phyloP scores from a whole-genome alignment of 2,888 invertebrate genomes.

The Sinopyrophorus schimmeli region DNA sequence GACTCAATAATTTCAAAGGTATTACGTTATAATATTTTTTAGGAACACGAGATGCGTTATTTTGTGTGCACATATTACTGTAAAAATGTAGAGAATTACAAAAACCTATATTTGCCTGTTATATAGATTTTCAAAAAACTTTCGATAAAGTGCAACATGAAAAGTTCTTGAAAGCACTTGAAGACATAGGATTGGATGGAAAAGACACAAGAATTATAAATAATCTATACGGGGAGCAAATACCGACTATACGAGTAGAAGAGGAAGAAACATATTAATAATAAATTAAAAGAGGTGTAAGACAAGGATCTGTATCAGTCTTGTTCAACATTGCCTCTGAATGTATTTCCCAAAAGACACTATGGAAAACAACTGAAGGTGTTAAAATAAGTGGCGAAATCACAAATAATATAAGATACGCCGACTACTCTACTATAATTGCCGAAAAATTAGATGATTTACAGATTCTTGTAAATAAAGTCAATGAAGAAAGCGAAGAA shows the following conservation, averaged over 20 bases:
- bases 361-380: slow-evolving; percentile 5
- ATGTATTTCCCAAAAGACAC: slow-evolving; percentile 7
- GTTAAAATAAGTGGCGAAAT: slow-evolving; percentile 16
- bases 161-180: too few species aligned
- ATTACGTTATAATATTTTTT: too few species aligned
- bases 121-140: too few species aligned
- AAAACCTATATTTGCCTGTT: too few species aligned
- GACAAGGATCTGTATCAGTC: slow-evolving; percentile 15
- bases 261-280: not conserved
- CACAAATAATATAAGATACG: slow-evolving; percentile 23
- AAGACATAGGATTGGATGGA: too few species aligned
- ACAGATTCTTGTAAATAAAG: slow-evolving; percentile 5
- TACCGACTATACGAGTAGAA: not conserved
- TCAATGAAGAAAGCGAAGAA: slow-evolving; percentile 9
- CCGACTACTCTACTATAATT: slow-evolving; percentile 17
- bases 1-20: too few species aligned
- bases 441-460: slow-evolving; percentile 11
- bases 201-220: not conserved
- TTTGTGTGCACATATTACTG: too few species aligned
- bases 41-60: too few species aligned
- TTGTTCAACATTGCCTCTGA: slow-evolving; percentile 18
- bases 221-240: not conserved
- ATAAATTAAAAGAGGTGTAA: slow-evolving; percentile 7
- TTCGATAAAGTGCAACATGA: too few species aligned
- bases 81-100: too few species aligned